Base-by-base conservation (phyloP, 2,113 vertebrate genomes). In the Ibidorhyncha struthersii region DNA sequence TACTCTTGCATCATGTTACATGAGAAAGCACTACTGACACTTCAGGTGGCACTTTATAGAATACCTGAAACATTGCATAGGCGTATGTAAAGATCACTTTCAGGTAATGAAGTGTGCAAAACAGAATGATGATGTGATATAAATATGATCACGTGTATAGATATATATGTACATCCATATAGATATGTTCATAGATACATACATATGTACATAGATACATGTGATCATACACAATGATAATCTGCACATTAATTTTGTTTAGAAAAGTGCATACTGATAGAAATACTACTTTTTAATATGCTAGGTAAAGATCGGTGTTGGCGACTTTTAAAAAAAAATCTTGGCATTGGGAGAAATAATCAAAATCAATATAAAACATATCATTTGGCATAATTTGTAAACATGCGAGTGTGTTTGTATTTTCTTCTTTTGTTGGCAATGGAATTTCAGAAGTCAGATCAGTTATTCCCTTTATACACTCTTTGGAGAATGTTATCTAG, bases 71-170 rank as follows among this genome's bases (percentile, higher is more conserved):
- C 30, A 32, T 8, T 2, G 3, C 62, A 50, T 0, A 63, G 52
- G 17, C 0, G 0, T 20, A 9, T 0, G 5, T n/a, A 30, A 71
- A 76, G 36, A 15, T 43, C 27, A 32, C 8, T 62, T 76, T 50
- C 16, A 82, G 36, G n/a, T 47, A 15, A 43, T 9, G 36, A 67
- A 90, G 47, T 8, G 23, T 67, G 36, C 32, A 41, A 69, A 88
- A 19, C 6, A 4, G 10, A 74, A 32, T 30, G 32, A 78, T 55
- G 30, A 2, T 7, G 27, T 47, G 29, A 70, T 17, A 61, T 1
- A 14, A 65, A 38, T 19, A 10, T 3, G 21, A 21, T 50, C 22
- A 50, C 18, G 41, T 21, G 17, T 47, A 58, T 18, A 34, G 10
- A 19, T 34, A 18, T 10, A 9, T 58, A 14, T 26, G 22, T 30